Base-by-base conservation (phyloP, 2,888 invertebrate genomes). In the Patella depressa region DNA sequence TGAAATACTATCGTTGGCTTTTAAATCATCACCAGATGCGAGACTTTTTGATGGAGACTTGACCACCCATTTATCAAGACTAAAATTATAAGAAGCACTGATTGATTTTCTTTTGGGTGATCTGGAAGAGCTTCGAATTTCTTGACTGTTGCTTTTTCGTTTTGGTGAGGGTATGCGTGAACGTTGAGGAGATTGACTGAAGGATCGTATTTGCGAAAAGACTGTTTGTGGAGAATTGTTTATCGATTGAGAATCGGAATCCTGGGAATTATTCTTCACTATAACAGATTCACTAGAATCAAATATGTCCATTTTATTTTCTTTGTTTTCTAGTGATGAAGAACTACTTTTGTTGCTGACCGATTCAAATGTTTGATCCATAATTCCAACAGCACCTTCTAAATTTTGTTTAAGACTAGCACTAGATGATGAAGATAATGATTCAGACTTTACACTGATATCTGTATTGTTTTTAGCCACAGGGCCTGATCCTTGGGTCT, bases 61-160 rank as follows among this genome's bases (percentile, higher is more conserved):
- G 12, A 83, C 83, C n/a, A 86, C 69, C 87, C 85, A 87, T 65
- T 80, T 84, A 71, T 86, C 85, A 24, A 87, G 72, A 71, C 78
- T 79, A 15, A 81, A 80, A 15, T 79, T 79, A 17, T 73, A 74
- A 72, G 80, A 75, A 70, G 72, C 76, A 45, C n/a, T 78, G 76
- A 57, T 74, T 57, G 55, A 53, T 74, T 79, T 76, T 55, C 71
- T 81, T 19, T 75, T 75, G 45, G 81, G 81, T 5, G 85, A 84
- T 75, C 84, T 83, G 15, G 34, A n/a, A 19, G 80, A 57, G n/a
- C 74, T 69, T 55, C 11, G 14, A 4, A 34, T 29, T 29, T 80
- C 80, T 76, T 80, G 80, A 59, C 80, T 80, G 0, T 45, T 74
- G 9, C 75, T 29, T 72, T 74, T 80, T 79, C 78, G 72, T 78